A percentile compares a stretch with the other conserved stretches of the same genome.
Conservation (phyloP, 37 sponge, comb jelly and placozoan species). For the Ianthella basta region DNA sequence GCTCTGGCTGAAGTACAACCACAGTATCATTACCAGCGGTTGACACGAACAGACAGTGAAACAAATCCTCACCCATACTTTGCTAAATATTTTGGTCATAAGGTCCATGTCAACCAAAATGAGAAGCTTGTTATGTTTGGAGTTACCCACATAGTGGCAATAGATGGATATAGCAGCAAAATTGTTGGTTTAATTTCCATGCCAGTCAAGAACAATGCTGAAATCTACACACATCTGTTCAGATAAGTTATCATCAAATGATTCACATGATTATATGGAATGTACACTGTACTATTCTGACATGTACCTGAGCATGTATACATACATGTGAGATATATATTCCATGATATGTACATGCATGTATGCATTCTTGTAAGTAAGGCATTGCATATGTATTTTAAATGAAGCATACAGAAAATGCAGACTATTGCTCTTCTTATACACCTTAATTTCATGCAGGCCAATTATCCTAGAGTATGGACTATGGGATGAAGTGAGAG, state of each 20-base stretch:
- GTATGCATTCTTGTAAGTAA: no score
- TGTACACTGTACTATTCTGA: not conserved
- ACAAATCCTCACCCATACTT: conserved; percentile 52
- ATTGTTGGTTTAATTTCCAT: conserved; percentile 35
- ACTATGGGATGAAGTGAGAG: conserved; percentile 68
- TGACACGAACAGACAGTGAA: conserved; percentile 23
- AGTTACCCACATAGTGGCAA: conserved; percentile 44
- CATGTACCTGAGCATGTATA: no score
- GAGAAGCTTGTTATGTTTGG: conserved; percentile 62
- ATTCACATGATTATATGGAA: not conserved
- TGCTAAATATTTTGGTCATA: conserved; percentile 63
- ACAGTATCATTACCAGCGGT: conserved; percentile 17
- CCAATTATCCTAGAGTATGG: conserved; percentile 61
- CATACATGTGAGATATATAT: not conserved
- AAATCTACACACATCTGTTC: conserved; percentile 42
- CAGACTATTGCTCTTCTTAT: not conserved
- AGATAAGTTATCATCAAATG: not conserved
- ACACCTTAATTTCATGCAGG: conserved; percentile 18
- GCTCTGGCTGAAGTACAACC: conserved; percentile 29
- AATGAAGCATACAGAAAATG: no score
- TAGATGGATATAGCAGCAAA: conserved; percentile 50
- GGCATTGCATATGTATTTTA: not conserved
- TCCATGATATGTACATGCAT: not conserved
- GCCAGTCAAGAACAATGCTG: conserved; percentile 56
- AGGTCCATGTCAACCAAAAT: conserved; percentile 60